Evolutionary conservation across 2,113 vertebrate genomes (phyloP), one percentile per base, ranked within the genome.

Genomic region (Onychostoma macrolepis): DNA sequence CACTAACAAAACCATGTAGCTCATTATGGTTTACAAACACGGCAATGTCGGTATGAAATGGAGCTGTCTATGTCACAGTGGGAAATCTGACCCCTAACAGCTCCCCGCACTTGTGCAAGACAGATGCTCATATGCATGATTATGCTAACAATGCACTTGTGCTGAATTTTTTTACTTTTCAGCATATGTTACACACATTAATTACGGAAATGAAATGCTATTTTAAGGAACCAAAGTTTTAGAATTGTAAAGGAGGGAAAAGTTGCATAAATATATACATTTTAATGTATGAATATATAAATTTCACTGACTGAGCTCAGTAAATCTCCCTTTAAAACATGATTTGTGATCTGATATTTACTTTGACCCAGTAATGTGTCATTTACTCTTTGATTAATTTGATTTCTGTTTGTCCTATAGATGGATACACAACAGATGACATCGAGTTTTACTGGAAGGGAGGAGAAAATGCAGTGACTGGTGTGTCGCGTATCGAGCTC

Each of bases 371-470:
- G 6, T 75, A 43, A 75, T 85, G 56, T 48, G 56, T n/a, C 21
- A 17, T 38, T 79, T 43, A 80, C 30, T 45, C 33, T 53, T 85
- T 6, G 5, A 43, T 45, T 8, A 21, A 28, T n/a, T 26, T 85
- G 28, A 48, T 58, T 82, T 53, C 9, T 90, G 24, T 81, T 65
- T 91, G n/a, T 90, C 89, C 28, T 89, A 69, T 92, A 99, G 98
- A 99, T 90, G 98, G 98, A 87, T 99, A 99, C 91, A 99, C 98
- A 1, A 99, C 98, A 0, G 98, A 99, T 5, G 98, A 99, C 90
- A 99, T 99, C 11, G 97, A 99, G 86, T 99, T 99, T 92, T 99
- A 99, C 92, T 99, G 98, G 98, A 97, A 97, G 89, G 98, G 98
- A 21, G 98, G 97, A 53, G 96, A 99, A 83, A 95, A 92, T 0